Evolutionary conservation across 2,797 vertebrate species (phyloP), one percentile per base, ranked within the genome.

Genomic region (Otus scops): DNA sequence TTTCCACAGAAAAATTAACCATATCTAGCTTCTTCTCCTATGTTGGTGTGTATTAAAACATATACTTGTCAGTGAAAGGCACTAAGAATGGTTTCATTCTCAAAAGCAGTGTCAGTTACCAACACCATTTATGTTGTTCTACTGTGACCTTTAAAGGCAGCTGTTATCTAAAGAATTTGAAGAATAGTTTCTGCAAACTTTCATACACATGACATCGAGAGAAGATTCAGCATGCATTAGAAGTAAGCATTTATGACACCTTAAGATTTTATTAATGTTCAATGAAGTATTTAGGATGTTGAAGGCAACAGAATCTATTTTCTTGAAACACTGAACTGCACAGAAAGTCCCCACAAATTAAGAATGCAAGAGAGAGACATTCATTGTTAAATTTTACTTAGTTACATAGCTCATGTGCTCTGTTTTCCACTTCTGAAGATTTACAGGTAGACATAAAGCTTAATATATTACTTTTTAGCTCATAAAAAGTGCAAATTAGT

Each of bases 391-490:
- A 82, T 87, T 94, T 89, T 57, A 89, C 15, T 74, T 48, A 68
- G 68, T 28, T 82, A 41, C 22, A 60, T 11, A 63, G 41, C 20
- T 83, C n/a, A 56, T 24, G 24, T 48, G 59, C 53, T 77, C 67
- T 26, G 21, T 71, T 90, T 70, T 54, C 54, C 59, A 75, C 38
- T 93, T 82, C 47, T 85, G 51, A 86, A 93, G 89, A 94, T 93
- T 95, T 95, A 95, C 32, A 88, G 92, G 48, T 88, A 82, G 54
- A 82, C 77, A 84, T 92, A 90, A 96, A 93, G 30, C 73, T 86
- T 95, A 96, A 89, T 93, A 88, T 57, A 85, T 95, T 93, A 96
- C 88, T 59, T 87, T 89, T 95, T 85, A 95, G 67, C 73, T 93
- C 89, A 69, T 70, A 92, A 87, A 89, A 89, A 68, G 88, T 51